Conservation (phyloP, 2,888 invertebrate species). For the Cheilosia vulpina region DNA sequence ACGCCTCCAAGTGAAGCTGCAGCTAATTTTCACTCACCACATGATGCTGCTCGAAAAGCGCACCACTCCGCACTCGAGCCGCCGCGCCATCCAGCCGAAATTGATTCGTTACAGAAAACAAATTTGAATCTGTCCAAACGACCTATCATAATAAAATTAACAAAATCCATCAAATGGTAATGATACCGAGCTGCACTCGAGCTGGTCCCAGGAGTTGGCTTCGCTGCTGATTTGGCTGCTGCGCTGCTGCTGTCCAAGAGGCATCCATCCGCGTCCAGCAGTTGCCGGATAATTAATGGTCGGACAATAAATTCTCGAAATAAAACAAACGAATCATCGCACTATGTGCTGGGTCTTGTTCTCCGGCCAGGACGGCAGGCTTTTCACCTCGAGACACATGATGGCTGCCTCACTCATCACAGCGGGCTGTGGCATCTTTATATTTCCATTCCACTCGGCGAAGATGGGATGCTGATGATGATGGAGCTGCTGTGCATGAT, state of each 20-base stretch:
- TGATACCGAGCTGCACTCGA: slow-evolving; percentile 52
- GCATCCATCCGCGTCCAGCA: slow-evolving; percentile 67
- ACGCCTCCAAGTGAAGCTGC: slow-evolving; percentile 75
- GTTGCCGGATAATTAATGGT: slow-evolving; percentile 73
- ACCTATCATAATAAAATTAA: slow-evolving; percentile 75
- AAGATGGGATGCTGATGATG: slow-evolving; percentile 63
- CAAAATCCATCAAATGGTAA: slow-evolving; percentile 75
- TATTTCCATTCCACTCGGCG: slow-evolving; percentile 36
- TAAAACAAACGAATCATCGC: slow-evolving; percentile 75
- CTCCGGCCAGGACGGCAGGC: slow-evolving; percentile 32
- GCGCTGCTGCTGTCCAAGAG: slow-evolving; percentile 68
- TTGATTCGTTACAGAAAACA: slow-evolving; percentile 76
- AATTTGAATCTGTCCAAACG: slow-evolving; percentile 75
- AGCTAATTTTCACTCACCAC: slow-evolving; percentile 75
- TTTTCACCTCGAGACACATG: slow-evolving; percentile 73
- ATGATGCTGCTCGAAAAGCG: slow-evolving; percentile 67
- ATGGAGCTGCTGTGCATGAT: slow-evolving; percentile 76
- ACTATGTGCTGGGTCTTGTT: slow-evolving; percentile 31
- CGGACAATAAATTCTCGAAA: slow-evolving; percentile 74
- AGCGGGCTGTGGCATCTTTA: slow-evolving; percentile 66
- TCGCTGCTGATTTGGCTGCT: slow-evolving; percentile 64
- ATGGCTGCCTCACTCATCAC: slow-evolving; percentile 69
- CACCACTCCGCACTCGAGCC: slow-evolving; percentile 8
- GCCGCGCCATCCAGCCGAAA: slow-evolving; percentile 45
- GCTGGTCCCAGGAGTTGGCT: slow-evolving; percentile 48